Evolutionary conservation across 2,113 vertebrate genomes (phyloP).

Genomic region (Dasyurus viverrinus): DNA sequence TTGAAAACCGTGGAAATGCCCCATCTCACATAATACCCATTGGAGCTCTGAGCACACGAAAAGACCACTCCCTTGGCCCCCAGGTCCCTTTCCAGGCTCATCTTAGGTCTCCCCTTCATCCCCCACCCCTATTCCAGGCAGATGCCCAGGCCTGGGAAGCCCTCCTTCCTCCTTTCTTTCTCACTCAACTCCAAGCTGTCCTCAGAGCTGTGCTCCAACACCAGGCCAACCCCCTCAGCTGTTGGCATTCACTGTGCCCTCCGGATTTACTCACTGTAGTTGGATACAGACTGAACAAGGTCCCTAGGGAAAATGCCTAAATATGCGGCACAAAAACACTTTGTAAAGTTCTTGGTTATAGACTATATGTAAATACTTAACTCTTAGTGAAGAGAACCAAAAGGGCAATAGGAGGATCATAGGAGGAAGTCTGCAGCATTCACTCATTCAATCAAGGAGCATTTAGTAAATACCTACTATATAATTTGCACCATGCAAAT

Average conservation of each 20-base stretch:
- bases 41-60: neutral
- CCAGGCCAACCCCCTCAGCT: neutral
- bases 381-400: too few species aligned
- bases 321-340: neutral
- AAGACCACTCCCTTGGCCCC: neutral
- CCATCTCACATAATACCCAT: neutral
- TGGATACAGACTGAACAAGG: neutral
- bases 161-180: neutral
- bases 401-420: too few species aligned
- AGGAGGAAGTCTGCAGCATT: too few species aligned
- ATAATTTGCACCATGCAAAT: too few species aligned
- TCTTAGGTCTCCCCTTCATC: neutral
- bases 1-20: neutral
- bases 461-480: neutral
- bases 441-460: too few species aligned
- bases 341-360: neutral
- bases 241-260: too few species aligned
- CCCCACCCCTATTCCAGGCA: too few species aligned
- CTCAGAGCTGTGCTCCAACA: neutral
- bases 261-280: neutral
- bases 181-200: neutral
- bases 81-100: neutral
- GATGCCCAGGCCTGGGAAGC: neutral
- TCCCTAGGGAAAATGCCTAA: neutral
- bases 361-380: too few species aligned